A percentile compares a stretch with the other conserved stretches of the same genome.
Conservation (phyloP, 2,888 invertebrate genomes). For the Polydrusus pterygomalis region DNA sequence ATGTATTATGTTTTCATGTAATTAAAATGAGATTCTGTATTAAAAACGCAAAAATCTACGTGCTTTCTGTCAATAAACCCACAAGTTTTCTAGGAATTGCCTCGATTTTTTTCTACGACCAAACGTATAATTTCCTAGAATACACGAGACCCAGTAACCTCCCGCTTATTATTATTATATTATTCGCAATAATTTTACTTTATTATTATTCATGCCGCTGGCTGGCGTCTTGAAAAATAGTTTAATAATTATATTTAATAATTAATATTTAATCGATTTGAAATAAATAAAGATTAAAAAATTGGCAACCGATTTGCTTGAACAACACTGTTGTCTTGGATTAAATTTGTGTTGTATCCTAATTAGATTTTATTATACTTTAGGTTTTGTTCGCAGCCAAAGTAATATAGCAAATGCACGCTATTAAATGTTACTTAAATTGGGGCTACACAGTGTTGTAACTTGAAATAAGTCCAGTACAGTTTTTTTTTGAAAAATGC, state of each 20-base stretch:
- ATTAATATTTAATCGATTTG: background rate
- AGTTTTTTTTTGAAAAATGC: no score
- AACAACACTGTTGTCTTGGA: background rate
- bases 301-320: background rate
- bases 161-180: conserved; percentile 4
- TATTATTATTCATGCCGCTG: background rate
- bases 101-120: conserved; percentile 1
- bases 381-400: no score
- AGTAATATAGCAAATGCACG: no score
- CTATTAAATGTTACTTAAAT: no score
- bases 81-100: conserved; percentile 15
- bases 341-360: background rate
- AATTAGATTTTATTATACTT: background rate
- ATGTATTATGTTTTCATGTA: background rate
- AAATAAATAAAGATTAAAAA: conserved; percentile 2
- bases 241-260: background rate
- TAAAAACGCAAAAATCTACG: conserved; percentile 25
- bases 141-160: conserved; percentile 12
- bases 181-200: background rate
- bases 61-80: conserved; percentile 20
- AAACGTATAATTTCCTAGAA: conserved; percentile 7
- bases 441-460: no score
- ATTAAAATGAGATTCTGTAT: background rate
- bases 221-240: background rate
- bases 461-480: no score